Conservation (phyloP, 2,113 vertebrate species). For the Odontesthes bonariensis region DNA sequence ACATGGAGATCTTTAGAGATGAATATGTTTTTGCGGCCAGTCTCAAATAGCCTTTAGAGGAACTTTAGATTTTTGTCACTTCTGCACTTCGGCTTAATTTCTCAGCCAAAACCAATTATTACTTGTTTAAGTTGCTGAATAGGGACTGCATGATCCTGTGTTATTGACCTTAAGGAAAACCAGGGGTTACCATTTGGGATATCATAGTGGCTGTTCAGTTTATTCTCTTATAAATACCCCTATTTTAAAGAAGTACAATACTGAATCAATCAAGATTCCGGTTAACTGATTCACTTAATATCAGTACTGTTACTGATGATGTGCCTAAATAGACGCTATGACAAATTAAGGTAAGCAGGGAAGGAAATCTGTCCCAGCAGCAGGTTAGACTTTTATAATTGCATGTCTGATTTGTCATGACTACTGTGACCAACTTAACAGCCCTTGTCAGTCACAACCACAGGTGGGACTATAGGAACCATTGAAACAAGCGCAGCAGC, state of each 20-base stretch:
- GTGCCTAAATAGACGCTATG: background rate
- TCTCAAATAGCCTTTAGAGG: background rate
- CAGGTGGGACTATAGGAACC: constrained; percentile 8
- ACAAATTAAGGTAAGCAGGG: background rate
- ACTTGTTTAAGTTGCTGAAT: background rate
- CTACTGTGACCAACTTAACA: background rate
- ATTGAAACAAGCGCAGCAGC: constrained; percentile 36
- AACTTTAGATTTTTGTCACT: background rate
- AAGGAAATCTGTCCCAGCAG: background rate
- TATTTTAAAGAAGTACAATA: background rate
- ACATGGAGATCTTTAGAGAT: too few relatives aligned
- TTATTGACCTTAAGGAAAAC: background rate
- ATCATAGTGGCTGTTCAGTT: background rate
- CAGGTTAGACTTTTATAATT: background rate
- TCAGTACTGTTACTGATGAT: background rate
- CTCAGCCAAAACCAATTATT: too few relatives aligned
- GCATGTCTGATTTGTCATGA: background rate
- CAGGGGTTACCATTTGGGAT: background rate
- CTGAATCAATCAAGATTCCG: background rate
- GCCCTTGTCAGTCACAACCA: constrained; percentile 9
- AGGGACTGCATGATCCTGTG: background rate
- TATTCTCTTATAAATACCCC: constrained; percentile 1
- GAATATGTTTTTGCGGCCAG: too few relatives aligned
- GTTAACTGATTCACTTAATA: background rate
- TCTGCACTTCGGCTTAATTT: background rate